Conservation (phyloP, 2,797 vertebrate genomes). For the Gymnothorax reevesii region DNA sequence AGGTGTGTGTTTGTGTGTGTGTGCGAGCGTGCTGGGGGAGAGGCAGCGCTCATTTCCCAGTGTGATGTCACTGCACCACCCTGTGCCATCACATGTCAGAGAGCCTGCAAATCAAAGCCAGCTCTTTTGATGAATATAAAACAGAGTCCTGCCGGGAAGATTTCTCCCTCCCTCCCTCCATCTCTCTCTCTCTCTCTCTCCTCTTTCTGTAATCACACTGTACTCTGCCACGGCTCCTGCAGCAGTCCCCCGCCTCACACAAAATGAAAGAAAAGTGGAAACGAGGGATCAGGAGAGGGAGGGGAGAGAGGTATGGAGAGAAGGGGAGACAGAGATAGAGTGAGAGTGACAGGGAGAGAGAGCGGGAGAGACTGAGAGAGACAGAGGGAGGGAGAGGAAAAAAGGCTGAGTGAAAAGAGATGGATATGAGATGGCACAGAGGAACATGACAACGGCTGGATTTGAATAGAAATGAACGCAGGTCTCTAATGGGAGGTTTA, state of each 20-base stretch:
- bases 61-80: conserved; percentile 68
- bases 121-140: conserved; percentile 88
- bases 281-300: conserved; percentile 63
- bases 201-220: conserved; percentile 72
- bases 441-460: conserved; percentile 78
- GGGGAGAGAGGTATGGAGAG: conserved; percentile 65
- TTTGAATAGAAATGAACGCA: conserved; percentile 80
- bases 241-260: conserved; percentile 57
- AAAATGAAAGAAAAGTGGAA: conserved; percentile 74
- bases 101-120: conserved; percentile 82
- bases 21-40: conserved; percentile 35
- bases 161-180: conserved; percentile 63
- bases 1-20: conserved; percentile 22
- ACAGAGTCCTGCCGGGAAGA: conserved; percentile 80
- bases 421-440: conserved; percentile 50
- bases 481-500: conserved; percentile 61
- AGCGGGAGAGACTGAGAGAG: no score
- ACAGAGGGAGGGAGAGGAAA: no score
- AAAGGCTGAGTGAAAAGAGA: no score
- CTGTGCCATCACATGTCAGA: conserved; percentile 77
- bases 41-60: conserved; percentile 70
- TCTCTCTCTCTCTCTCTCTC: conserved; percentile 57
- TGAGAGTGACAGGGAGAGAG: no score
- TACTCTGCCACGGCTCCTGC: conserved; percentile 69
- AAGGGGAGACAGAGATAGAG: no score